Evolutionary conservation across 2,113 vertebrate species (phyloP).

Genomic region (Aviceda subcristata): DNA sequence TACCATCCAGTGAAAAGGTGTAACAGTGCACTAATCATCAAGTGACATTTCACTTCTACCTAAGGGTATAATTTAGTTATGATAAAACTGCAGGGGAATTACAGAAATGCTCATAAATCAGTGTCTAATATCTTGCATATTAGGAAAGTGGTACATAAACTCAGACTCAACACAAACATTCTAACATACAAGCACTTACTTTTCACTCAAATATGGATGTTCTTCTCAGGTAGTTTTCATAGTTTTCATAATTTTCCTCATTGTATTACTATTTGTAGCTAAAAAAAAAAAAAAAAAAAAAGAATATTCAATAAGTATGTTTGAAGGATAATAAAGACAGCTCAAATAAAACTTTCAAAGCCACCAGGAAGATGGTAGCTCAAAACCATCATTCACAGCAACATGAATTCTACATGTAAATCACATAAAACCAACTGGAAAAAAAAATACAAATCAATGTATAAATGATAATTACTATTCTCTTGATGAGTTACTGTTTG

Average conservation of each 20-base stretch:
- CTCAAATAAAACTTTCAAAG: background rate
- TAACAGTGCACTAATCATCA: conserved; percentile 8
- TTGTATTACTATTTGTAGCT: background rate
- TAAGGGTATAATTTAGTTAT: conserved; percentile 29
- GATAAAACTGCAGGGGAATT: background rate
- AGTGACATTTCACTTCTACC: conserved; percentile 31
- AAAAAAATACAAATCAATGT: background rate
- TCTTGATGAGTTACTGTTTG: background rate
- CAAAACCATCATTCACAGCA: background rate
- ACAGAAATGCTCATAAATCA: conserved; percentile 23
- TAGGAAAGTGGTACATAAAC: background rate
- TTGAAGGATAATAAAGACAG: background rate
- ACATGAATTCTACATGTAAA: background rate
- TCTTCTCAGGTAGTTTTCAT: background rate
- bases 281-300: background rate
- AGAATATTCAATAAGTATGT: background rate
- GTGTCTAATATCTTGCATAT: background rate
- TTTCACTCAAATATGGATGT: background rate
- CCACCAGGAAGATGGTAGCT: background rate
- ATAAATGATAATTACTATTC: background rate
- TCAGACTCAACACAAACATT: background rate
- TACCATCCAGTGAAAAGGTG: conserved; percentile 5
- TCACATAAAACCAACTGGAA: background rate
- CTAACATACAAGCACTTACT: background rate
- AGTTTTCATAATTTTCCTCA: background rate